Evolutionary conservation across 2,113 vertebrate species (phyloP), one percentile per base, ranked within the genome.

Genomic region (Alaudala cheleensis): DNA sequence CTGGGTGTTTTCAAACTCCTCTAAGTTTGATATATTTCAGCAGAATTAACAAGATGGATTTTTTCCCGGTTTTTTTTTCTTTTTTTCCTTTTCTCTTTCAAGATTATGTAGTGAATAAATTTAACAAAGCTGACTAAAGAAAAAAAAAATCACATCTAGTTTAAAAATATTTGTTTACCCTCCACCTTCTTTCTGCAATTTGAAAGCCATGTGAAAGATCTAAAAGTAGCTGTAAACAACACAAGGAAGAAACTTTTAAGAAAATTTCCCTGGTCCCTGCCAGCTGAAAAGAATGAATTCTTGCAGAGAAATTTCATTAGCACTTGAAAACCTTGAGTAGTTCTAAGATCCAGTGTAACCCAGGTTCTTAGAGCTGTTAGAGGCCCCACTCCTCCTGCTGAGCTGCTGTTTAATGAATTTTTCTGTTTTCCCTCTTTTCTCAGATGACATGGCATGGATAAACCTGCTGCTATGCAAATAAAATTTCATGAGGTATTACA

Each of bases 111-210:
- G 64, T 37, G 29, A 71, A 69, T 47, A 54, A 50, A 79, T 88
- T 81, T 85, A 85, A 90, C 26, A 79, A 26, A 77, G 10, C 13
- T 86, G 58, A 82, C 58, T 37, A 86, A 67, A 40, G 34, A 1
- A 58, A 51, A 69, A 69, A 26, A 82, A 86, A 81, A 74, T 86
- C 34, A 62, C 34, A 71, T 34, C 50, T 81, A n/a, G 37, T 74
- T 94, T 78, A 42, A 86, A 92, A 88, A 82, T 69, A 28, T 69
- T 83, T 88, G 21, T 90, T 92, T 90, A 83, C 11, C 22, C 29
- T 72, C 24, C 69, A 49, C 31, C 22, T 83, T 86, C 62, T 67
- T 67, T 73, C 83, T 83, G 60, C 70, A 90, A 50, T 78, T 47
- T 78, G 67, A 88, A 81, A 93, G 34, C 21, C 37, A 61, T 73